phyloP scores from a whole-genome alignment of 2,113 vertebrate species.

The Notiomystis cincta region DNA sequence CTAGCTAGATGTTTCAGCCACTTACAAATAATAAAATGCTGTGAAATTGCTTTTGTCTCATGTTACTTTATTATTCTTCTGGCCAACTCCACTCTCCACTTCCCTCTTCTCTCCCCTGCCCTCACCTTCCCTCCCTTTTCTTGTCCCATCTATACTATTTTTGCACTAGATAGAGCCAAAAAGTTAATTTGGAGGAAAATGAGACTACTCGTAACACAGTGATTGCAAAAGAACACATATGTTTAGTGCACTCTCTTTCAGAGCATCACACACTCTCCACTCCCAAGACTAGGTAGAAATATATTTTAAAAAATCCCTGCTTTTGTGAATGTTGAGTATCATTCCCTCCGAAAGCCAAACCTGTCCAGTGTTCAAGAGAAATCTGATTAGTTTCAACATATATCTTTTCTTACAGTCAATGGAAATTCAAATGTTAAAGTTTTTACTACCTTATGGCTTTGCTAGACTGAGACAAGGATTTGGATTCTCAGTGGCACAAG shows the following conservation, averaged over 20 bases:
- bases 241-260: background rate
- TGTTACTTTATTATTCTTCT: background rate
- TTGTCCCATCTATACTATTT: background rate
- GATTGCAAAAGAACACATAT: background rate
- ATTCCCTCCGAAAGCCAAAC: background rate
- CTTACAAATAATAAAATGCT: background rate
- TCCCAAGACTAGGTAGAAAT: background rate
- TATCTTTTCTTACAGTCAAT: background rate
- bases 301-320: background rate
- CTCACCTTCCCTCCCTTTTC: background rate
- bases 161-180: background rate
- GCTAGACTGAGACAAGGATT: background rate
- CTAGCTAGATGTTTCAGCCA: background rate
- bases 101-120: background rate
- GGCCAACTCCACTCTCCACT: background rate
- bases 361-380: background rate
- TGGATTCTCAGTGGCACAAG: background rate
- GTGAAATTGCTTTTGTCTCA: background rate
- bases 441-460: background rate
- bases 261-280: background rate
- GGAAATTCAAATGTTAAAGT: background rate
- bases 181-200: background rate
- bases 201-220: background rate
- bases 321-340: background rate
- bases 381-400: background rate